phyloP scores from a whole-genome alignment of 64 coral and sea anemone genomes.

The Porites lutea region DNA sequence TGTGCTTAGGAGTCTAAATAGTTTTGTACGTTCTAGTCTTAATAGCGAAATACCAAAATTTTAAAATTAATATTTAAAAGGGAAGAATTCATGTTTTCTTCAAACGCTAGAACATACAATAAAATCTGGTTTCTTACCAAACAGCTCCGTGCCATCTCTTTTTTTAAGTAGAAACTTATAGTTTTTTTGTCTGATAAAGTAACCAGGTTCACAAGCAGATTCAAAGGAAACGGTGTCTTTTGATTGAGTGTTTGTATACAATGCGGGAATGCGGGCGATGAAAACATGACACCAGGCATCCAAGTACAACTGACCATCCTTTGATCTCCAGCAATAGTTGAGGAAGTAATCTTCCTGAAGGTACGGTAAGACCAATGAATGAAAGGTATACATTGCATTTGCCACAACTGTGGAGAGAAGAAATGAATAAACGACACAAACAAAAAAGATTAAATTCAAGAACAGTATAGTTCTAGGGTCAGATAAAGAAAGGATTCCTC shows the following conservation, averaged over 20 bases:
- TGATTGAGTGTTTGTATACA: background rate
- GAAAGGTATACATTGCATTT: slow-evolving; percentile 46
- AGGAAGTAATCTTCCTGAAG: slow-evolving; percentile 37
- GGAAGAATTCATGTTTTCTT: background rate
- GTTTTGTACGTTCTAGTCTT: too few relatives aligned
- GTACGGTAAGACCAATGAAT: slow-evolving; percentile 70
- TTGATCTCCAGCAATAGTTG: slow-evolving; percentile 14
- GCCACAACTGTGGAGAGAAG: slow-evolving; percentile 1
- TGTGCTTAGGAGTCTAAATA: too few relatives aligned
- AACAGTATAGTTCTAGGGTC: too few relatives aligned
- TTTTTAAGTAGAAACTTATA: slow-evolving; percentile 48
- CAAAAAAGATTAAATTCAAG: too few relatives aligned
- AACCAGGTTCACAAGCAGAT: slow-evolving; percentile 77
- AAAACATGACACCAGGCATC: slow-evolving; percentile 62
- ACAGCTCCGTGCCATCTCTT: background rate
- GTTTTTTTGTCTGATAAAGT: slow-evolving; percentile 64
- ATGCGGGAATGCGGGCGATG: slow-evolving; percentile 20
- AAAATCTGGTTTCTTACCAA: slow-evolving; percentile 40
- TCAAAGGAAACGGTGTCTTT: slow-evolving; percentile 66
- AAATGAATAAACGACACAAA: background rate
- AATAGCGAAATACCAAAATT: background rate
- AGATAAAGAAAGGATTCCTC: too few relatives aligned
- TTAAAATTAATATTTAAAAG: slow-evolving; percentile 10
- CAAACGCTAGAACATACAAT: background rate
- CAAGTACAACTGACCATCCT: background rate